Base-by-base conservation (phyloP, 2,797 vertebrate genomes). In the Microctenopoma stevenorrisi region DNA sequence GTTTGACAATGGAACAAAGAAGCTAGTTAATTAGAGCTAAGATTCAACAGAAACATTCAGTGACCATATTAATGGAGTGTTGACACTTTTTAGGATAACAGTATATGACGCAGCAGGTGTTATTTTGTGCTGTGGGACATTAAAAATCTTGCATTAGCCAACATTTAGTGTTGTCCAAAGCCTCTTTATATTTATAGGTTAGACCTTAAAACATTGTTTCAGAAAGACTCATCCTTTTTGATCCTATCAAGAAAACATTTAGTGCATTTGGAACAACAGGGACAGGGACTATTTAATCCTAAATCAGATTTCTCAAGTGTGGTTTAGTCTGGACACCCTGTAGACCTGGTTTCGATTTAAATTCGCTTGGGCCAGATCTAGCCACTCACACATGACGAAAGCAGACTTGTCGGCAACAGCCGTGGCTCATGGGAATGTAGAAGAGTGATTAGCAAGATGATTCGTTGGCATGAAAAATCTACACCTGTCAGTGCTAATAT, bases 401-500 rank as follows among this genome's bases (percentile, higher is more conserved):
- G 22, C 5, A 52, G 58, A 62, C 44, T 15, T 56, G 62, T 57
- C 54, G 44, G 42, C 37, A 54, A 5, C 48, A 67, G 57, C 38
- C 25, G 30, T 15, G 12, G 10, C 48, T 66, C 61, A 37, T 48
- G 18, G 54, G 11, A 49, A 64, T 80, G 42, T 58, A 9, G 5
- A 30, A 61, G 64, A 77, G 71, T 18, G 14, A 44, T 52, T 72
- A 37, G 46, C 43, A 25, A 48, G 72, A 57, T 69, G 67, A 75
- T 79, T 72, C 82, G 63, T 30, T 73, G 68, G 60, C 79, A 72
- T 67, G 63, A 64, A 53, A 64, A 74, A 72, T 56, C 76, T 63
- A 59, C 66, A 86, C 82, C 70, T 84, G 82, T 82, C 82, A 82
- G 53, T 70, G 72, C 74, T 82, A 75, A 85, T 84, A 82, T 80